phyloP scores from a whole-genome alignment of 2,888 invertebrate species.

The Limnephilus rhombicus region DNA sequence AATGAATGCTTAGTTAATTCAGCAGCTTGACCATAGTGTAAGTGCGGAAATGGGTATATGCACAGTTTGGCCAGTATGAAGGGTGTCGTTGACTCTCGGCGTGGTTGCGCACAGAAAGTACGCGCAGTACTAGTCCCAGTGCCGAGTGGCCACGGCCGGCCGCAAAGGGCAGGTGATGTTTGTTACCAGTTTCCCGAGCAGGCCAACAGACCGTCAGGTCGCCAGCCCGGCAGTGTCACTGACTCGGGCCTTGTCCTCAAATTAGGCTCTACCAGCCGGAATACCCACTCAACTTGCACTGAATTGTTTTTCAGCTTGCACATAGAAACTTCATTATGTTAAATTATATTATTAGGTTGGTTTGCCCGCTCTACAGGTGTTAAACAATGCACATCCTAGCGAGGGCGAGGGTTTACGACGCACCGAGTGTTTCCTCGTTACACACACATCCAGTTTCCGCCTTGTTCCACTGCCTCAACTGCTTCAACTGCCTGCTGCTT shows the following conservation, averaged over 20 bases:
- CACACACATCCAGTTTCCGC: neutral
- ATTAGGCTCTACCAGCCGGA: neutral
- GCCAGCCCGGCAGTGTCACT: neutral
- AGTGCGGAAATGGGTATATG: neutral
- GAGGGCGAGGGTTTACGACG: neutral
- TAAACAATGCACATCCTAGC: neutral
- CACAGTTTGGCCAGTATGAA: neutral
- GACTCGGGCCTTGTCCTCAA: neutral
- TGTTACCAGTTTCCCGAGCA: neutral
- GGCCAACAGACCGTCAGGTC: neutral
- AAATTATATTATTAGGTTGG: neutral
- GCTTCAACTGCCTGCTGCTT: neutral
- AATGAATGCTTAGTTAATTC: neutral
- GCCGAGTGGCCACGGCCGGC: neutral
- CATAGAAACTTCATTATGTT: neutral
- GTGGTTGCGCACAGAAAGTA: neutral
- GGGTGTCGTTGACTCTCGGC: neutral
- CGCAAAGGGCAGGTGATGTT: neutral
- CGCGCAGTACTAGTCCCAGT: too few relatives aligned
- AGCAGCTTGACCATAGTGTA: neutral
- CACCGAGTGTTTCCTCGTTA: neutral
- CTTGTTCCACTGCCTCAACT: neutral
- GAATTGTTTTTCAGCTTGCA: too few relatives aligned
- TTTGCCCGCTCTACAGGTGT: neutral
- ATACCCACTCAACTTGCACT: neutral